phyloP scores from a whole-genome alignment of 2,888 invertebrate species.

The Blastobasis adustella region DNA sequence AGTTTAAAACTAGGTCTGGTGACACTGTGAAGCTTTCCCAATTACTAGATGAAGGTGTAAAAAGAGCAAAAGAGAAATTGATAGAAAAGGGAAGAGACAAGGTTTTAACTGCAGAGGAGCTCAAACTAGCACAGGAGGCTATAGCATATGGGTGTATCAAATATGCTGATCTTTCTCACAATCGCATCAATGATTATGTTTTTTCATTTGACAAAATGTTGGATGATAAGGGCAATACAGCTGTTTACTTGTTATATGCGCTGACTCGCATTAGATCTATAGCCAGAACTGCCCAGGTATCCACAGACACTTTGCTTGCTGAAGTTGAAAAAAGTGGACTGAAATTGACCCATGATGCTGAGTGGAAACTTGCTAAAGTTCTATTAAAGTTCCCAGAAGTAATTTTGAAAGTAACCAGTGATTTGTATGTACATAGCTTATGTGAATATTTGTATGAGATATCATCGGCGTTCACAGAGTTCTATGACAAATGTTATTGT shows the following conservation, averaged over 20 bases:
- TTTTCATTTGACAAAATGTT: slow-evolving; percentile 99
- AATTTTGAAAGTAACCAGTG: slow-evolving; percentile 85
- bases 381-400: slow-evolving; percentile 91
- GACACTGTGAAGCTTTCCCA: slow-evolving; percentile 93
- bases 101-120: slow-evolving; percentile 85
- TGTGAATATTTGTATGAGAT: slow-evolving; percentile 98
- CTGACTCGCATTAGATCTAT: slow-evolving; percentile 95
- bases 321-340: slow-evolving; percentile 76
- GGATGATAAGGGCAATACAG: slow-evolving; percentile 99
- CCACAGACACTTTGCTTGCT: slow-evolving; percentile 74
- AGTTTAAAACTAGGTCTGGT: slow-evolving; percentile 98
- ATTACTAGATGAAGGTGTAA: slow-evolving; percentile 93
- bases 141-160: slow-evolving; percentile 99
- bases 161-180: slow-evolving; percentile 97
- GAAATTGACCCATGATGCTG: slow-evolving; percentile 90
- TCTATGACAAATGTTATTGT: slow-evolving; percentile 98
- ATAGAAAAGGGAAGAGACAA: slow-evolving; percentile 91
- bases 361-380: slow-evolving; percentile 94
- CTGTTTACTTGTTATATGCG: slow-evolving; percentile 96
- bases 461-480: slow-evolving; percentile 94
- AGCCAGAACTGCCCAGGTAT: slow-evolving; percentile 84
- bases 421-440: slow-evolving; percentile 88
- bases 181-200: slow-evolving; percentile 94
- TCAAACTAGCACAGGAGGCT: slow-evolving; percentile 89
- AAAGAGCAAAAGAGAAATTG: slow-evolving; percentile 86